Conservation (phyloP, 2,797 vertebrate species). For the Phoebastria nigripes region DNA sequence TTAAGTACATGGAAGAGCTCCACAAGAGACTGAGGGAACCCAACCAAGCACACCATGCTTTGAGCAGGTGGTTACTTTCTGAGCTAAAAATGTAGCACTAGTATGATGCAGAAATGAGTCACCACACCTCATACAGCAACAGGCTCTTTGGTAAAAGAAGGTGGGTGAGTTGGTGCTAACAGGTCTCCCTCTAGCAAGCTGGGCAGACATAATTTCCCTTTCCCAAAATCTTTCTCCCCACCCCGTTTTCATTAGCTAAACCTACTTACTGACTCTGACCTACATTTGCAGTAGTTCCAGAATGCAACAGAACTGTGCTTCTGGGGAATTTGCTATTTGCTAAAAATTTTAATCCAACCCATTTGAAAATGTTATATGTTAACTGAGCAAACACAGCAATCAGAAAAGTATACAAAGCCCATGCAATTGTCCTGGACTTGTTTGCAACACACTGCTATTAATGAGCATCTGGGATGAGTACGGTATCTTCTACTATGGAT, state of each 20-base stretch:
- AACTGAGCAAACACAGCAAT: slow-evolving; percentile 40
- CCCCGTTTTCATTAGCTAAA: background rate
- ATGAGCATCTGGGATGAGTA: slow-evolving; percentile 53
- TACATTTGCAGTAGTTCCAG: slow-evolving; percentile 32
- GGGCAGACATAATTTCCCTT: background rate
- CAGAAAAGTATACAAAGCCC: background rate
- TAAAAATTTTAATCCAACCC: slow-evolving; percentile 1
- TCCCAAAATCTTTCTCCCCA: background rate
- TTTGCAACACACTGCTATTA: slow-evolving; percentile 51
- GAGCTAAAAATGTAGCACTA: background rate
- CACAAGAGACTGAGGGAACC: background rate
- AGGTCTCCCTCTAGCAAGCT: background rate
- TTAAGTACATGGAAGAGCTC: background rate
- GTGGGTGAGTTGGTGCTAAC: background rate
- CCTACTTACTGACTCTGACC: slow-evolving; percentile 29
- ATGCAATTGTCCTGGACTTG: slow-evolving; percentile 24
- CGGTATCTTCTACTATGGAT: slow-evolving; percentile 32
- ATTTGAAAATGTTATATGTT: slow-evolving; percentile 14
- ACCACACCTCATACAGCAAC: background rate
- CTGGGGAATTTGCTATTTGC: slow-evolving; percentile 37
- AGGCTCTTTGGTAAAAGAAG: background rate
- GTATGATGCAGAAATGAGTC: slow-evolving; percentile 13
- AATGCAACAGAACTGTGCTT: background rate
- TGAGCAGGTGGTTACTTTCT: background rate
- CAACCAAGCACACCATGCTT: background rate